phyloP scores from a whole-genome alignment of 2,797 vertebrate species.

The Tokudaia muenninki region DNA sequence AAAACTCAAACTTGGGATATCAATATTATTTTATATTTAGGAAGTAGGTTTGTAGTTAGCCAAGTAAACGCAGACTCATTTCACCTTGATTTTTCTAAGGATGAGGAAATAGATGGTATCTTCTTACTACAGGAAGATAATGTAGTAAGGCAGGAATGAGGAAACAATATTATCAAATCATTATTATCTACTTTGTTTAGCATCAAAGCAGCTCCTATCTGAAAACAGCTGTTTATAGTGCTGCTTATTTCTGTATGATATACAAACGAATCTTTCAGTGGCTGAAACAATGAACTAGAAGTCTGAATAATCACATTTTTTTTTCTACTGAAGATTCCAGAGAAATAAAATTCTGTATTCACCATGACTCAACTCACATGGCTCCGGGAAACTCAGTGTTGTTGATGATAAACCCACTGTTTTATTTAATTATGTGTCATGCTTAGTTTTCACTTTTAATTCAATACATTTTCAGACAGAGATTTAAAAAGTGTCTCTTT shows the following conservation, averaged over 20 bases:
- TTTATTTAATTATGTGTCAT: neutral
- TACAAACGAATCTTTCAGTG: neutral
- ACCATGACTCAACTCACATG: neutral
- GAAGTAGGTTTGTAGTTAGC: neutral
- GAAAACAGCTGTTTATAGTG: neutral
- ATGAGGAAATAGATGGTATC: neutral
- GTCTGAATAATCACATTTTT: rapidly evolving
- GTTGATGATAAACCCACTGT: neutral
- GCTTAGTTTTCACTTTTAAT: conserved; percentile 28
- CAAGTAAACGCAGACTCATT: conserved; percentile 33
- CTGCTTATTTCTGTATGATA: neutral
- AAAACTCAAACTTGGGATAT: conserved; percentile 42
- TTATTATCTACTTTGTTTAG: neutral
- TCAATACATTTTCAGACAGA: neutral
- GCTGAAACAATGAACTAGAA: neutral
- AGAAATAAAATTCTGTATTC: neutral
- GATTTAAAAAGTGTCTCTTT: neutral
- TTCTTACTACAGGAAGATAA: neutral
- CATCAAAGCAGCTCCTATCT: neutral
- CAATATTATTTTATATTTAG: neutral
- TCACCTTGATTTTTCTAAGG: conserved; percentile 35
- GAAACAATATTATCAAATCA: neutral
- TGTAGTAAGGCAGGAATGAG: neutral
- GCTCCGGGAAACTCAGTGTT: neutral
- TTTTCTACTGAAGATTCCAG: neutral